phyloP scores from a whole-genome alignment of 1,140 invertebrate species.

The Drosophila virilis region DNA sequence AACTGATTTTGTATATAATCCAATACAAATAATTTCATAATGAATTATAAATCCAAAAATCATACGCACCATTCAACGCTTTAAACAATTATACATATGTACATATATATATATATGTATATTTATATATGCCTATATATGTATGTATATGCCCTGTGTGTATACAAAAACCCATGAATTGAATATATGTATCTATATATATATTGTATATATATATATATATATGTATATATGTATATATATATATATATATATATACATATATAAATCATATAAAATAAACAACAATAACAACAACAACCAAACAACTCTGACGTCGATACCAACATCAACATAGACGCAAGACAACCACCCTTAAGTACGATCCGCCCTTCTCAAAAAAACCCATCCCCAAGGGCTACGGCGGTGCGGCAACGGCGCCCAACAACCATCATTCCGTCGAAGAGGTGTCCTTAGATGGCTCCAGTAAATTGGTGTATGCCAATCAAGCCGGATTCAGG shows the following conservation, averaged over 20 bases:
- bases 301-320: slow-evolving; percentile 43
- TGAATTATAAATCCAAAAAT: slow-evolving; percentile 58
- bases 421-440: slow-evolving; percentile 87
- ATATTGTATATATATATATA: slow-evolving; percentile 1
- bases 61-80: slow-evolving; percentile 67
- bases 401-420: slow-evolving; percentile 87
- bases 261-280: slow-evolving; percentile 50
- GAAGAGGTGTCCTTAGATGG: slow-evolving; percentile 91
- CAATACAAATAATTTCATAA: slow-evolving; percentile 49
- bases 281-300: slow-evolving; percentile 46
- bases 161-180: slow-evolving; percentile 1
- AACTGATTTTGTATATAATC: slow-evolving; percentile 58
- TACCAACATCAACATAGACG: slow-evolving; percentile 86
- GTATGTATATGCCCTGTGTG: slow-evolving; percentile 39
- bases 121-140: slow-evolving; percentile 3
- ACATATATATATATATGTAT: slow-evolving; percentile 9
- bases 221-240: slow-evolving; percentile 12
- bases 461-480: slow-evolving; percentile 92
- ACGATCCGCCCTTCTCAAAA: slow-evolving; percentile 93
- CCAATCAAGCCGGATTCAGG: slow-evolving; percentile 92
- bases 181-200: slow-evolving; percentile 1
- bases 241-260: slow-evolving; percentile 36
- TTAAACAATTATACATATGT: slow-evolving; percentile 39
- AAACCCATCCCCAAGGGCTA: slow-evolving; percentile 91
- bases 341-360: slow-evolving; percentile 94